Conservation (phyloP, 2,888 invertebrate species). For the Noctua comes region DNA sequence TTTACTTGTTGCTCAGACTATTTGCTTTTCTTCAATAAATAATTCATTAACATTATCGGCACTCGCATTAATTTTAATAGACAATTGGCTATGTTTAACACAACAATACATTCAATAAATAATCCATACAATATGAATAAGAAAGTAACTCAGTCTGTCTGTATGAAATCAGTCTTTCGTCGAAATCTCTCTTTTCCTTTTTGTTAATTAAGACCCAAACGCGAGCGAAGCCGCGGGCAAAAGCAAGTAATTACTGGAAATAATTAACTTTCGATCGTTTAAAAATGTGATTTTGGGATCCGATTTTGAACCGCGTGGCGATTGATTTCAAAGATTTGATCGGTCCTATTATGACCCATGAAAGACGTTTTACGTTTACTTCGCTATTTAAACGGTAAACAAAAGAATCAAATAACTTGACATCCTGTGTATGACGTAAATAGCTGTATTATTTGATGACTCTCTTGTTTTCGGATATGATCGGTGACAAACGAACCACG, state of each 20-base stretch:
- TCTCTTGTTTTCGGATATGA: constrained; percentile 8
- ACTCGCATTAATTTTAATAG: background rate
- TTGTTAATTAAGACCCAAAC: background rate
- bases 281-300: background rate
- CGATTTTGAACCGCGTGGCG: background rate
- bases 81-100: background rate
- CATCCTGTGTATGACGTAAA: background rate
- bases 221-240: background rate
- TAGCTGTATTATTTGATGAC: background rate
- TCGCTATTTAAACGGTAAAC: background rate
- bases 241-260: background rate
- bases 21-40: background rate
- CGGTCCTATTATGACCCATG: background rate
- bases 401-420: background rate
- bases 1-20: background rate
- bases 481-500: background rate
- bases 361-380: background rate
- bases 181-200: background rate
- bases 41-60: background rate
- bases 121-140: background rate
- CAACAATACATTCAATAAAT: background rate
- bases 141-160: background rate
- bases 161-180: background rate
- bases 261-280: background rate
- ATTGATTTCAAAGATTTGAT: background rate